Conservation (phyloP, 1,140 invertebrate genomes). For the Lucilia cuprina region DNA sequence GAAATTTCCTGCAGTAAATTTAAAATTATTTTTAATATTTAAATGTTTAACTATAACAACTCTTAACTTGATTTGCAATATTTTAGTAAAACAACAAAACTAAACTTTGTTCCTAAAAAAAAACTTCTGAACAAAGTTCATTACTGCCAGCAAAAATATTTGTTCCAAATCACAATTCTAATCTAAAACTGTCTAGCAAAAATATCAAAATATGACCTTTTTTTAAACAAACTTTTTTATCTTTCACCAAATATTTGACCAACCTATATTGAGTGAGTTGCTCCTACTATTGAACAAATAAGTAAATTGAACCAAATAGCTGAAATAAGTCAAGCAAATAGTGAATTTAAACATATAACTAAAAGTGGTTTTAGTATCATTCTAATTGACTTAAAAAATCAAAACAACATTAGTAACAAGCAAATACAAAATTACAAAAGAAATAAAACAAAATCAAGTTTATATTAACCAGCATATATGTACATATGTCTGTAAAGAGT, state of each 20-base stretch:
- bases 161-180: too few relatives aligned
- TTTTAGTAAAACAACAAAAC: too few relatives aligned
- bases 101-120: too few relatives aligned
- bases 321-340: neutral
- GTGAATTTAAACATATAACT: neutral
- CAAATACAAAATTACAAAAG: neutral
- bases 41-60: too few relatives aligned
- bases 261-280: neutral
- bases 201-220: neutral
- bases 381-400: conserved; percentile 27
- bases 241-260: conserved; percentile 6
- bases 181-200: neutral
- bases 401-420: conserved; percentile 2
- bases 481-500: neutral
- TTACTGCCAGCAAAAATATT: too few relatives aligned
- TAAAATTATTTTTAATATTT: too few relatives aligned
- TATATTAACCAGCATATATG: neutral
- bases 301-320: too few relatives aligned
- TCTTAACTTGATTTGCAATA: too few relatives aligned
- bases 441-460: conserved; percentile 22
- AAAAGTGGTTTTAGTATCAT: conserved; percentile 13
- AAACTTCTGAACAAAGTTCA: too few relatives aligned
- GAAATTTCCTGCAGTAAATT: too few relatives aligned
- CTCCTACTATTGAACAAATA: neutral
- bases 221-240: neutral